Percentiles rank a stretch among this genome's conserved stretches.
Evolutionary conservation across 2,113 vertebrate genomes (phyloP).

Genomic region (Probosciger aterrimus): DNA sequence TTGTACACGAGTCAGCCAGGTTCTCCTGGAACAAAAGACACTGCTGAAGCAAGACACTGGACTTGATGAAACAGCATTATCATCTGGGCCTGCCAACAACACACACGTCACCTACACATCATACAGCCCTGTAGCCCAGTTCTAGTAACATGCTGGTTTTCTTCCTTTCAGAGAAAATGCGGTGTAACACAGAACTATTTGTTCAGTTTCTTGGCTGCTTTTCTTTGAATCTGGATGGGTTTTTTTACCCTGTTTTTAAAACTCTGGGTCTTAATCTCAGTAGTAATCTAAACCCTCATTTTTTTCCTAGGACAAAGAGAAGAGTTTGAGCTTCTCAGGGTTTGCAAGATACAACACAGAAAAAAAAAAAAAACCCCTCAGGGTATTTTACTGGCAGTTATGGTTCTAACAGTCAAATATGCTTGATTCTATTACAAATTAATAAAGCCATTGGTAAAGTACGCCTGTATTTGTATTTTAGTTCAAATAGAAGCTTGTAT

Average conservation of each 20-base stretch:
- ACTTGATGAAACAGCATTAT: not conserved
- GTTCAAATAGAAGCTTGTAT: not conserved
- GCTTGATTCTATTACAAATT: not conserved
- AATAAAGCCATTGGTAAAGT: not conserved
- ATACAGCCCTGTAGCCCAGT: accelerated
- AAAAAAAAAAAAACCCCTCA: not conserved
- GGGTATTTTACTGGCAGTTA: not conserved
- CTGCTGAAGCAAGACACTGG: not conserved
- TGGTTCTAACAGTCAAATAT: not conserved
- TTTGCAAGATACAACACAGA: not conserved
- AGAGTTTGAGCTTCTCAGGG: not conserved
- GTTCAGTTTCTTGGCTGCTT: not conserved
- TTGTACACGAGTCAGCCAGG: not conserved
- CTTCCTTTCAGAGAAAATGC: not conserved
- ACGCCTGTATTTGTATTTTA: not conserved
- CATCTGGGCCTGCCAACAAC: not conserved
- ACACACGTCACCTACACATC: not conserved
- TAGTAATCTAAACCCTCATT: not conserved
- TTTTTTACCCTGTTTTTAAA: not conserved
- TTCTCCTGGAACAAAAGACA: not conserved
- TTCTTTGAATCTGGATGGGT: not conserved
- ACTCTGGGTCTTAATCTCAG: not conserved
- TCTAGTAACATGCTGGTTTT: not conserved
- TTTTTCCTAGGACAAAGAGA: not conserved
- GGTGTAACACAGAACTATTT: not conserved